Conservation (phyloP, 2,113 vertebrate genomes). For the Gavialis gangeticus region DNA sequence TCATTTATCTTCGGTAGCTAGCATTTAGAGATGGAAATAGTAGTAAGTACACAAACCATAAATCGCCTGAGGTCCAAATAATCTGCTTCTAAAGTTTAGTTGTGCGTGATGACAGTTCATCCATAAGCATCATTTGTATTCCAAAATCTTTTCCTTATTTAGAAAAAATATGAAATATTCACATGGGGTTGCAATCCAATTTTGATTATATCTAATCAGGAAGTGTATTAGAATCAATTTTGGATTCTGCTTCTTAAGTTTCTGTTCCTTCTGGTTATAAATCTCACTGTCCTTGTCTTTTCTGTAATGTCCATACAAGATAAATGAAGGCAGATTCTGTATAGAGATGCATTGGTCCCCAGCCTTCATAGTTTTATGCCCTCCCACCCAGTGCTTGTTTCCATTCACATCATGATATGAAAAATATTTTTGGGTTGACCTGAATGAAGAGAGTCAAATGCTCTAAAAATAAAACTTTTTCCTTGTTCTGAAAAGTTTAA, state of each 20-base stretch:
- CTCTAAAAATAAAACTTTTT: neutral
- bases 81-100: neutral
- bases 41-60: neutral
- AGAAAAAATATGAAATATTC: conserved; percentile 3
- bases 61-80: neutral
- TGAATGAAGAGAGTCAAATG: neutral
- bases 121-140: neutral
- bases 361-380: neutral
- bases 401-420: neutral
- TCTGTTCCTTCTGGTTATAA: conserved; percentile 25
- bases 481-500: neutral
- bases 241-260: neutral
- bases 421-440: neutral
- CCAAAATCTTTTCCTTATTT: neutral
- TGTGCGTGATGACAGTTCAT: neutral
- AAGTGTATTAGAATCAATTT: conserved; percentile 11
- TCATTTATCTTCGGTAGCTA: neutral
- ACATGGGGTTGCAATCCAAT: neutral
- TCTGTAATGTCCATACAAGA: neutral
- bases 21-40: conserved; percentile 18
- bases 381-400: neutral
- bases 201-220: conserved; percentile 20
- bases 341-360: neutral
- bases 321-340: conserved; percentile 4
- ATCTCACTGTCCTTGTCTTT: conserved; percentile 41